These are phyloP conservation scores for Zootoca vivipara DNA, from an alignment of 2,113 vertebrate species.

Conservation along the genomic window DNA sequence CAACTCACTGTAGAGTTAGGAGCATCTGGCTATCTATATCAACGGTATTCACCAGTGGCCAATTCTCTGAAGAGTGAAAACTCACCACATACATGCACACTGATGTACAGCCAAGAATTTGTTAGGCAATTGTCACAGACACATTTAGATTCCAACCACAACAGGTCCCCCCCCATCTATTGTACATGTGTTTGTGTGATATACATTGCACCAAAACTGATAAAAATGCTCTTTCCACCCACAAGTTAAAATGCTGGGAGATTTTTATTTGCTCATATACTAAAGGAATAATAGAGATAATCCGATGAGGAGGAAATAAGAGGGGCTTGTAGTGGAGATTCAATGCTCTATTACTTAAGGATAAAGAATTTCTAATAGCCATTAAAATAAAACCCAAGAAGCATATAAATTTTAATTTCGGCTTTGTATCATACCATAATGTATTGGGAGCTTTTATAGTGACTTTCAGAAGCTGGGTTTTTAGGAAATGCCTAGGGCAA, in stretches of 20 bases:
- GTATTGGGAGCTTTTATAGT: conserved; percentile 63
- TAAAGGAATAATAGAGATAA: conserved; percentile 70
- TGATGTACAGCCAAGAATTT: not conserved
- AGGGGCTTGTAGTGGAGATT: conserved; percentile 71
- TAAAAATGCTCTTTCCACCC: not conserved
- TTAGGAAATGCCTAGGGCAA: conserved; percentile 71
- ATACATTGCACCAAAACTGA: not conserved
- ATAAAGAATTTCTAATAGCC: conserved; percentile 79
- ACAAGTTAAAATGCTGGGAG: conserved; percentile 56
- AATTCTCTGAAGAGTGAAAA: not conserved
- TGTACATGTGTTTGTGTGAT: not conserved
- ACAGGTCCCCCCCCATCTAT: not conserved
- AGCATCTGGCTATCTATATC: not conserved
- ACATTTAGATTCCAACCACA: not conserved
- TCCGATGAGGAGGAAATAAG: conserved; percentile 69
- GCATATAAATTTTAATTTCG: conserved; percentile 79
- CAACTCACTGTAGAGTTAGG: not conserved
- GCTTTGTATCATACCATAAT: conserved; percentile 59
- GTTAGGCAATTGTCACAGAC: not conserved
- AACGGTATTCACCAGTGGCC: not conserved
- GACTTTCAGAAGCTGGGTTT: conserved; percentile 64
- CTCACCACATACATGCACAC: not conserved
- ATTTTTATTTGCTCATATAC: conserved; percentile 61
- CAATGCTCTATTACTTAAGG: conserved; percentile 77
- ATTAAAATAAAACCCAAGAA: conserved; percentile 78